Conservation (phyloP, 2,113 vertebrate species). For the Dryoscopus gambensis region DNA sequence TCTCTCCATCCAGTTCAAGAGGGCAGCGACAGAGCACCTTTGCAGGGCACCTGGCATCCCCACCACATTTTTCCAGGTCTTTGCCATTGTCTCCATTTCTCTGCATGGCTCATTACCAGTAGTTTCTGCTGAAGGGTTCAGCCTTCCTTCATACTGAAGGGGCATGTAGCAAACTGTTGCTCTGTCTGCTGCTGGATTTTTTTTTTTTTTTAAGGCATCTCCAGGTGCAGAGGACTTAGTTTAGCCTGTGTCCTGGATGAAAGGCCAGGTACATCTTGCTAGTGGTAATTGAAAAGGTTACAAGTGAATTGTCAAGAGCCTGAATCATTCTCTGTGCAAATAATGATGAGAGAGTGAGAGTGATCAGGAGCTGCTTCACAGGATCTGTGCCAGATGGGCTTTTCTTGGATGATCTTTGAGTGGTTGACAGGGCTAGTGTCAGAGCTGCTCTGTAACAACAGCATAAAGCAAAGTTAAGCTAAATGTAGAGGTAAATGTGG, state of each 20-base stretch:
- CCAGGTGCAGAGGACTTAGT: not conserved
- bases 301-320: not conserved
- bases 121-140: not conserved
- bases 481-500: not conserved
- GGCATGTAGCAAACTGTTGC: not conserved
- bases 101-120: not conserved
- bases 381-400: not conserved
- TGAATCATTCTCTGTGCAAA: not conserved
- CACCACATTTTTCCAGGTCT: not conserved
- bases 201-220: not conserved
- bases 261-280: not conserved
- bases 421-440: not conserved
- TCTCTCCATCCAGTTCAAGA: not conserved
- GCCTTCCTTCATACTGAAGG: not conserved
- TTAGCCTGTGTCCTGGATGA: not conserved
- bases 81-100: not conserved
- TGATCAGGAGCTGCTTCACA: not conserved
- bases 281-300: not conserved
- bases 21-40: not conserved
- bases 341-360: not conserved
- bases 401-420: not conserved
- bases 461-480: not conserved
- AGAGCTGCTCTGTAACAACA: not conserved
- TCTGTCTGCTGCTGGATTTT: not conserved
- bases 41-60: not conserved